These are phyloP conservation scores for Heptranchias perlo DNA, from an alignment of 2,113 vertebrate species.

Conservation along the genomic window DNA sequence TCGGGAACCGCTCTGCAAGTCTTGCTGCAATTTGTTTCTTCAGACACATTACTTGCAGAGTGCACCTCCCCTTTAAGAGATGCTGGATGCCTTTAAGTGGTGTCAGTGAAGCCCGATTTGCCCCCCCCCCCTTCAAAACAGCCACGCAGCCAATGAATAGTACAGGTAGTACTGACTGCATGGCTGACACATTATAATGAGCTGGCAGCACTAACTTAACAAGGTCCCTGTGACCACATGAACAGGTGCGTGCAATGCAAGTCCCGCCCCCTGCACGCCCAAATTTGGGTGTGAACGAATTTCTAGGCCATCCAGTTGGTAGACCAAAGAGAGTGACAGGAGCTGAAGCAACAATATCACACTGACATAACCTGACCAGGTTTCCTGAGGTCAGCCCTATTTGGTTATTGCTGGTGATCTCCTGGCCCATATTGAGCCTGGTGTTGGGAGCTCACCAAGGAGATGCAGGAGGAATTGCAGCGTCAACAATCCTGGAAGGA, in stretches of 20 bases:
- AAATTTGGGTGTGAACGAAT: background rate
- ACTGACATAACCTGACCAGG: too few species aligned
- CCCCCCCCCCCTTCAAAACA: background rate
- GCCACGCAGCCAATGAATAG: background rate
- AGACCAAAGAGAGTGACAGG: background rate
- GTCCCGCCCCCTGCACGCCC: too few species aligned
- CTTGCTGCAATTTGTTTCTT: background rate
- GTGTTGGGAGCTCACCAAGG: background rate
- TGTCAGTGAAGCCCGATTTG: background rate
- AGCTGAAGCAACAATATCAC: background rate
- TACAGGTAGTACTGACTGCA: background rate
- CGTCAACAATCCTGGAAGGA: background rate
- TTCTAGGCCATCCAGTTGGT: background rate
- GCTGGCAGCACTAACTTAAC: background rate
- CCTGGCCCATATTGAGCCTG: background rate
- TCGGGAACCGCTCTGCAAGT: too few species aligned
- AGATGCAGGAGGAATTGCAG: background rate
- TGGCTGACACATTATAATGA: background rate
- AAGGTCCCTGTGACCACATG: background rate
- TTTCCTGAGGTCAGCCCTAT: background rate
- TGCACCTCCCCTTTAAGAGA: background rate
- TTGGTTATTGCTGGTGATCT: background rate
- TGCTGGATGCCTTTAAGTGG: background rate
- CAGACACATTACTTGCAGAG: background rate
- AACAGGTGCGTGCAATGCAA: too few species aligned